A percentile compares a stretch with the other conserved stretches of the same genome.
Evolutionary conservation across 2,888 invertebrate species (phyloP).

Genomic region (Pollenia griseotomentosa): DNA sequence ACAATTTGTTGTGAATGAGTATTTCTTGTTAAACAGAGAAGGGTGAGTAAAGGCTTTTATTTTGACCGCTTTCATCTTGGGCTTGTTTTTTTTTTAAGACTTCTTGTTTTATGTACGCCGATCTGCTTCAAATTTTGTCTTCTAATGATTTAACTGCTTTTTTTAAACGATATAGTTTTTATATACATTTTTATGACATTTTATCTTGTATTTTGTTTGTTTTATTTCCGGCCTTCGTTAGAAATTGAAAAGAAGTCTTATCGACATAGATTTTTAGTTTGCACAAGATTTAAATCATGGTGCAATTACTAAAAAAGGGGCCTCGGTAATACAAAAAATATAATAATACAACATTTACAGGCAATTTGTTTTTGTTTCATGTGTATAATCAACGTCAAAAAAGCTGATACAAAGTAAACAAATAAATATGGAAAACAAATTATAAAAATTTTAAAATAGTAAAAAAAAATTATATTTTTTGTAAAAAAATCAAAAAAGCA

Average conservation of each 20-base stretch:
- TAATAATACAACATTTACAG: too few species aligned
- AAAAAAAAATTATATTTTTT: too few species aligned
- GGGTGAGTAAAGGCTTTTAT: slow-evolving; percentile 33
- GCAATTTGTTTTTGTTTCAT: too few species aligned
- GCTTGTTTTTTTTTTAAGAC: slow-evolving; percentile 21
- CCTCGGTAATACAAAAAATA: too few species aligned
- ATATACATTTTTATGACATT: slow-evolving; percentile 26
- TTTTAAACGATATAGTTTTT: slow-evolving; percentile 49
- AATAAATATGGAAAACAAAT: too few species aligned
- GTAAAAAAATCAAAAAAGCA: too few species aligned
- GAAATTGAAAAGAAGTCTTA: not conserved
- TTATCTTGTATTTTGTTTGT: slow-evolving; percentile 30
- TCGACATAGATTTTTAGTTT: too few species aligned
- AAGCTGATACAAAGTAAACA: too few species aligned
- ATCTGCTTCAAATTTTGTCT: slow-evolving; percentile 21
- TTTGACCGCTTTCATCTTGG: slow-evolving; percentile 34
- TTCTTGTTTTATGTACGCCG: slow-evolving; percentile 14
- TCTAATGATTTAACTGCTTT: slow-evolving; percentile 61
- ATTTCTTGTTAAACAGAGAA: not conserved
- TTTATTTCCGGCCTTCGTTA: slow-evolving; percentile 46
- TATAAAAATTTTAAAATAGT: too few species aligned
- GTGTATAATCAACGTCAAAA: too few species aligned
- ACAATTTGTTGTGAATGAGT: not conserved
- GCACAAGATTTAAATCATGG: too few species aligned
- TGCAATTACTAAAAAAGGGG: too few species aligned